Percentiles rank a stretch among this genome's conserved stretches.
Conservation (phyloP, 1,140 invertebrate species). For the Drepana arcuata region DNA sequence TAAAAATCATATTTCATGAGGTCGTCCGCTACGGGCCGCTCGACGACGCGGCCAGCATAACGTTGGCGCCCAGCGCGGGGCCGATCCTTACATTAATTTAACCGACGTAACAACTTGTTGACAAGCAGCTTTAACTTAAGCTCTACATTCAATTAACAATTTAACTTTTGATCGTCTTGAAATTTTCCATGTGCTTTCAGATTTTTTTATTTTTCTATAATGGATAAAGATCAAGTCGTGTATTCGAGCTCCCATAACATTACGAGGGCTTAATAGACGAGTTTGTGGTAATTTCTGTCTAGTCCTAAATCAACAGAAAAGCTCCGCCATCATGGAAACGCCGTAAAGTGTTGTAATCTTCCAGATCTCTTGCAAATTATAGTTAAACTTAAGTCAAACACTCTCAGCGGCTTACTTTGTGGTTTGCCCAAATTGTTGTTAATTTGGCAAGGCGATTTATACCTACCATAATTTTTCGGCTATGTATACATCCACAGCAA, state of each 20-base stretch:
- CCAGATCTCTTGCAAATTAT: conserved; percentile 49
- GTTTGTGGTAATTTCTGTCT: conserved; percentile 37
- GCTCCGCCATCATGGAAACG: conserved; percentile 25
- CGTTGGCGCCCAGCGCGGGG: conserved; percentile 11
- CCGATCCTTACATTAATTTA: conserved; percentile 30
- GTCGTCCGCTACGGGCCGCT: conserved; percentile 16
- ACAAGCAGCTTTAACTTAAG: conserved; percentile 18
- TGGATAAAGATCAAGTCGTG: not conserved
- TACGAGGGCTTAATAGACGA: conserved; percentile 20
- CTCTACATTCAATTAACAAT: conserved; percentile 18
- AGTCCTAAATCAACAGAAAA: conserved; percentile 58
- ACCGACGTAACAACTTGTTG: conserved; percentile 24
- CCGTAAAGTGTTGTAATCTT: conserved; percentile 49
- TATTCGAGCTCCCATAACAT: conserved; percentile 7
- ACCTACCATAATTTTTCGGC: too few species aligned
- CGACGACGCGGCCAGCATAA: conserved; percentile 27
- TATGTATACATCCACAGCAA: too few species aligned
- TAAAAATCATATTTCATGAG: conserved; percentile 70
- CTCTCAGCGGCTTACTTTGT: conserved; percentile 25
- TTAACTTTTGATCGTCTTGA: conserved; percentile 7
- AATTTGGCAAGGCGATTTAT: too few species aligned
- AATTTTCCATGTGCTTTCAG: too few species aligned
- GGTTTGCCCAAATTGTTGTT: too few species aligned
- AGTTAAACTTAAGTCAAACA: conserved; percentile 50
- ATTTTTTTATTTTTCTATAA: not conserved